Percentiles rank a stretch among this genome's conserved stretches.
phyloP scores from a whole-genome alignment of 2,113 vertebrate species.

The Myotis brandtii region DNA sequence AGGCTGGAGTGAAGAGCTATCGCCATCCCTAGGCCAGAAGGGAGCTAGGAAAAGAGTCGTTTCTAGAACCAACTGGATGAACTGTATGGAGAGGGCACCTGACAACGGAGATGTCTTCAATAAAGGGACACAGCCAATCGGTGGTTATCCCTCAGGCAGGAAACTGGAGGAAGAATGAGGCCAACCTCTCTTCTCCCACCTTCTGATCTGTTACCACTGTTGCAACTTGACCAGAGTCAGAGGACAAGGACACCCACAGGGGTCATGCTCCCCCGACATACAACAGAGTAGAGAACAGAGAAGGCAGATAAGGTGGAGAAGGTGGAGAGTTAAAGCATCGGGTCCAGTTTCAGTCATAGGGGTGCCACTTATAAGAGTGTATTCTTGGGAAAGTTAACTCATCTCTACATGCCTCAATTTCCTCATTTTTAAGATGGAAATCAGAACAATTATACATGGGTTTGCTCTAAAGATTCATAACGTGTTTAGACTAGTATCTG shows the following conservation, averaged over 20 bases:
- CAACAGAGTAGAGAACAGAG: background rate
- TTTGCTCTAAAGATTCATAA: background rate
- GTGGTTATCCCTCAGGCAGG: background rate
- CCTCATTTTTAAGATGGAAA: background rate
- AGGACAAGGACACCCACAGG: background rate
- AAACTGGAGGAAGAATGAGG: background rate
- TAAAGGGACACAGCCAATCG: background rate
- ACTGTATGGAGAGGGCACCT: background rate
- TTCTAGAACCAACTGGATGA: background rate
- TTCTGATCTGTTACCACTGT: background rate
- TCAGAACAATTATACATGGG: background rate
- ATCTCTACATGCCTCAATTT: background rate
- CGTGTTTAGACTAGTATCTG: background rate
- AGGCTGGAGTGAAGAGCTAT: background rate
- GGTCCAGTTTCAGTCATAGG: background rate
- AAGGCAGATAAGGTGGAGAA: no score
- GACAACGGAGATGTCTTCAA: background rate
- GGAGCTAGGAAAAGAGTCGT: background rate
- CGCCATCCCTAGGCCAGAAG: background rate
- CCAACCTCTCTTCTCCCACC: background rate
- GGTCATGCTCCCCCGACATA: background rate
- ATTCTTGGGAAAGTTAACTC: background rate
- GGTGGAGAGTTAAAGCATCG: background rate
- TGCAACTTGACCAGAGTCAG: background rate
- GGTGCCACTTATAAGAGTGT: background rate